A percentile compares a stretch with the other conserved stretches of the same genome.
Evolutionary conservation across 2,113 vertebrate genomes (phyloP).

Genomic region (Zapus hudsonius): DNA sequence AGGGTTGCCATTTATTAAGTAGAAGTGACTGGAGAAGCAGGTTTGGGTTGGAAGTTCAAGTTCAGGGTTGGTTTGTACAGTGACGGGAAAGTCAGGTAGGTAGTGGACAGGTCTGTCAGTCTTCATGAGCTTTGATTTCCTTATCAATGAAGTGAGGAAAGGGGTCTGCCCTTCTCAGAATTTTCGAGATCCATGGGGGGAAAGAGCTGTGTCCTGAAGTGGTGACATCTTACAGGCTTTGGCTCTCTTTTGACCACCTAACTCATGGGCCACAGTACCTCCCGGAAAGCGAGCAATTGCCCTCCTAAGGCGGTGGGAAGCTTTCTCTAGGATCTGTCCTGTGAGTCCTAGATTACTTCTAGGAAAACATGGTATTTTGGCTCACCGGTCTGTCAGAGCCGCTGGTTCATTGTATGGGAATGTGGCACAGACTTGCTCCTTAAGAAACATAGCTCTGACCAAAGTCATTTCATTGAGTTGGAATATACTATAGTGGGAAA

Average conservation of each 20-base stretch:
- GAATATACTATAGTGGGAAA: background rate
- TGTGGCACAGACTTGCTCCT: background rate
- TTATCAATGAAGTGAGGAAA: slow-evolving; percentile 11
- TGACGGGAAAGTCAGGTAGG: background rate
- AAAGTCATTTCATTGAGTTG: slow-evolving; percentile 15
- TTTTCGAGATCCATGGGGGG: slow-evolving; percentile 35
- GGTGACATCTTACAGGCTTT: background rate
- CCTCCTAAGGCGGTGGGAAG: background rate
- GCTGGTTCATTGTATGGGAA: background rate
- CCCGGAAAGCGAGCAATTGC: slow-evolving; percentile 21
- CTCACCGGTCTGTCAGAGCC: background rate
- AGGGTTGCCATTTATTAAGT: background rate
- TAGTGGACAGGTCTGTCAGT: background rate
- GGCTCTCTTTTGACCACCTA: background rate
- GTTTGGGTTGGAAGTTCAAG: slow-evolving; percentile 54
- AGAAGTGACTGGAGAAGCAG: slow-evolving; percentile 41
- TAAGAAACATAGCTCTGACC: background rate
- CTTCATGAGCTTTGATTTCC: slow-evolving; percentile 4
- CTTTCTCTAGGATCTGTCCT: background rate
- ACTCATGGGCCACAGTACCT: background rate
- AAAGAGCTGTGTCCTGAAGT: background rate
- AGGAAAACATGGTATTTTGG: background rate
- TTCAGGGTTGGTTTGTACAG: background rate
- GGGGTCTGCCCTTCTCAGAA: background rate
- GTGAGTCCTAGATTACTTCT: background rate